Conservation (phyloP, 2,113 vertebrate genomes). For the Orientallactaga bullata region DNA sequence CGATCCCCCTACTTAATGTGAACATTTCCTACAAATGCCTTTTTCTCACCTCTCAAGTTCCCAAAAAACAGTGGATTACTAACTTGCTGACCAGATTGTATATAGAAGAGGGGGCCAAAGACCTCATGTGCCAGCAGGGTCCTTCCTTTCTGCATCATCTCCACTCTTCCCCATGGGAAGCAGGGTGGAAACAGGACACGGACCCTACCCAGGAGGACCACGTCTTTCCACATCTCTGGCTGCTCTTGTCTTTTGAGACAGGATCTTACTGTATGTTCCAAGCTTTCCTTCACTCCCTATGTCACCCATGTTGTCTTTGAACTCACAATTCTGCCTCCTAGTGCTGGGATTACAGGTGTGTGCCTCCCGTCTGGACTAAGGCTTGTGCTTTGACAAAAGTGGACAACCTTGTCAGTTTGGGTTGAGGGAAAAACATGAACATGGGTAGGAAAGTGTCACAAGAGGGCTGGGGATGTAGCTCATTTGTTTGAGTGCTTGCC, state of each 20-base stretch:
- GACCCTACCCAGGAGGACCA: no score
- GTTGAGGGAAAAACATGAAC: not conserved
- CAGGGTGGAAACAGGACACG: no score
- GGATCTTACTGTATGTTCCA: not conserved
- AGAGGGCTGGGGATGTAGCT: no score
- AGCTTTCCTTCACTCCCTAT: not conserved
- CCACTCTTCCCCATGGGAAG: no score
- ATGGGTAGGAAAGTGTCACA: not conserved
- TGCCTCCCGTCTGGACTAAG: not conserved
- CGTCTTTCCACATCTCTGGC: no score
- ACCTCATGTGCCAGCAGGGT: no score
- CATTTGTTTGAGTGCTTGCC: no score
- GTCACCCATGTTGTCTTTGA: not conserved
- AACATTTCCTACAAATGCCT: not conserved
- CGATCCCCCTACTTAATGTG: not conserved
- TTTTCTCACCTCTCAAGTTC: not conserved
- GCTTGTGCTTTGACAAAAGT: not conserved
- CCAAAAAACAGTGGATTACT: not conserved
- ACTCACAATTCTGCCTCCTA: not conserved
- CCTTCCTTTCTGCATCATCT: accelerated
- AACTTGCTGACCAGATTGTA: no score
- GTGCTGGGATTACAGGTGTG: not conserved
- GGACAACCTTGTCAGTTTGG: not conserved
- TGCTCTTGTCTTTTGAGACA: not conserved
- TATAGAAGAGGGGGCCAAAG: not conserved